Conservation (phyloP, 2,113 vertebrate species). For the Passer domesticus region DNA sequence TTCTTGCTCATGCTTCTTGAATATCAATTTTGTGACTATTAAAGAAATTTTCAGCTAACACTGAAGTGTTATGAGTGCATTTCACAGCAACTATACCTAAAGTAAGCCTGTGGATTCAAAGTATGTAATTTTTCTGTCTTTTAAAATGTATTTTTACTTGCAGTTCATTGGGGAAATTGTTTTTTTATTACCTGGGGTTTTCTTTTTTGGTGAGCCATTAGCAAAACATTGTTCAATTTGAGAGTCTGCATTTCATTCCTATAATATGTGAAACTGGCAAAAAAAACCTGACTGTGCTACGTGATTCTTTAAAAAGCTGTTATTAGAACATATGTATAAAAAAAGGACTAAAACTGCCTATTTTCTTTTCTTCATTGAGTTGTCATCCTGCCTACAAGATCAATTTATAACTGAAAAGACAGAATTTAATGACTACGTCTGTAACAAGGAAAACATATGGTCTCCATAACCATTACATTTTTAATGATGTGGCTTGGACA, state of each 20-base stretch:
- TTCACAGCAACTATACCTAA: slow-evolving; percentile 44
- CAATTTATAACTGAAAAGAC: slow-evolving; percentile 33
- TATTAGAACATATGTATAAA: background rate
- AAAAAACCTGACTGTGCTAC: background rate
- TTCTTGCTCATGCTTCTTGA: background rate
- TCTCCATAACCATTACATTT: slow-evolving; percentile 32
- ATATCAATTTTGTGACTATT: background rate
- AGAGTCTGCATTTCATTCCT: background rate
- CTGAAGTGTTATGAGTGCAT: background rate
- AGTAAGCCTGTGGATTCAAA: background rate
- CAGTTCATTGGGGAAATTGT: background rate
- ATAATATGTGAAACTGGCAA: slow-evolving; percentile 4
- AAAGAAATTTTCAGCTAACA: background rate
- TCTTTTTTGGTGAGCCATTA: slow-evolving; percentile 26
- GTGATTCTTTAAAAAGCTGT: background rate
- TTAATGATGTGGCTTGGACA: slow-evolving; percentile 48
- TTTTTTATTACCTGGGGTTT: slow-evolving; percentile 32
- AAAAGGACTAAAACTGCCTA: background rate
- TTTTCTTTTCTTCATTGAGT: slow-evolving; percentile 37
- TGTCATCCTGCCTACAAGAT: slow-evolving; percentile 19
- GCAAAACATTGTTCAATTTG: background rate
- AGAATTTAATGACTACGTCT: slow-evolving; percentile 6
- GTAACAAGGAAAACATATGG: slow-evolving; percentile 37
- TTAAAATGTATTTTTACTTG: slow-evolving; percentile 46
- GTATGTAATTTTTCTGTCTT: slow-evolving; percentile 9